Evolutionary conservation across 2,888 invertebrate species (phyloP).

Genomic region (Choristoneura rosaceana): DNA sequence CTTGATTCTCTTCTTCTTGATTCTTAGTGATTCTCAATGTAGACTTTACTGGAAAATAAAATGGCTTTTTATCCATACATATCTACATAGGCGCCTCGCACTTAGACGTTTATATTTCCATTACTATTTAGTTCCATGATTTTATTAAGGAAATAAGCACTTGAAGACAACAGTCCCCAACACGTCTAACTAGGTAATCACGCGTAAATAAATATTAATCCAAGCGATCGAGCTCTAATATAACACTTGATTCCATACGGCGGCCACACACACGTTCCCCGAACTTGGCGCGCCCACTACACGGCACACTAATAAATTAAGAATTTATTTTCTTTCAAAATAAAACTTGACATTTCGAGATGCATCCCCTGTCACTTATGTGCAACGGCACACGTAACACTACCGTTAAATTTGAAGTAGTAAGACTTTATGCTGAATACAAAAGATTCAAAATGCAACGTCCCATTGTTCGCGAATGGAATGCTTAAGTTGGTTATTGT

Average conservation of each 20-base stretch:
- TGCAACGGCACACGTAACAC: slow-evolving; percentile 46
- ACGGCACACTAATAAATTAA: slow-evolving; percentile 72
- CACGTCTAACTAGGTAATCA: slow-evolving; percentile 40
- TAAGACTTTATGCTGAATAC: neutral
- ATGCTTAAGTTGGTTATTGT: slow-evolving; percentile 52
- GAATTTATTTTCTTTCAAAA: slow-evolving; percentile 81
- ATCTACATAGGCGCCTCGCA: too few relatives aligned
- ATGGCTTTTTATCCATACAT: too few relatives aligned
- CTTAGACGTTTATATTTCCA: too few relatives aligned
- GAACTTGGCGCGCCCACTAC: slow-evolving; percentile 58
- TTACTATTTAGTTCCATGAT: too few relatives aligned
- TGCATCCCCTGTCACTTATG: slow-evolving; percentile 78
- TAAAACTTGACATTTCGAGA: slow-evolving; percentile 73
- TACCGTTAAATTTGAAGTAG: slow-evolving; percentile 38
- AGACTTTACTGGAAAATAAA: too few relatives aligned
- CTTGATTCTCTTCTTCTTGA: too few relatives aligned
- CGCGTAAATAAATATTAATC: slow-evolving; percentile 40
- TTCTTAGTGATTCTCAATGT: too few relatives aligned
- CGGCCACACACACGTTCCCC: slow-evolving; percentile 69
- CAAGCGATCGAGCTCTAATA: slow-evolving; percentile 61
- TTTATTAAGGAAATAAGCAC: neutral
- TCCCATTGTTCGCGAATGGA: neutral
- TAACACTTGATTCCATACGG: slow-evolving; percentile 53
- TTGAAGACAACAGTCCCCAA: slow-evolving; percentile 10
- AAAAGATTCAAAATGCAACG: slow-evolving; percentile 23